A percentile compares a stretch with the other conserved stretches of the same genome.
phyloP scores from a whole-genome alignment of 1,140 invertebrate genomes.

The Lordiphosa mommai region DNA sequence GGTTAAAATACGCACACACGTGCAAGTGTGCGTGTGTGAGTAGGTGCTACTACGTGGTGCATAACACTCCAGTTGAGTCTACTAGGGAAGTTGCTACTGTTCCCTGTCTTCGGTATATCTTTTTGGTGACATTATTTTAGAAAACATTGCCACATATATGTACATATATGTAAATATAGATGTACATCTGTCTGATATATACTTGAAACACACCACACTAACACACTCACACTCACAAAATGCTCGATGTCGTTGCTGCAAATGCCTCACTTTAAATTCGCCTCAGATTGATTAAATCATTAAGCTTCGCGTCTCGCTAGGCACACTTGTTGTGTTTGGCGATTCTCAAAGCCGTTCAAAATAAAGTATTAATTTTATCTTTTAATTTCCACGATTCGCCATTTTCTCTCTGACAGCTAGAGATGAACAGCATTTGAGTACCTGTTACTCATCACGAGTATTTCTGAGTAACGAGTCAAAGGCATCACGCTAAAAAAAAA shows the following conservation, averaged over 20 bases:
- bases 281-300: not conserved
- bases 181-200: not conserved
- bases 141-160: not conserved
- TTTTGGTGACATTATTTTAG: not conserved
- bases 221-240: conserved; percentile 2
- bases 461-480: too few species aligned
- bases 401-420: conserved; percentile 37
- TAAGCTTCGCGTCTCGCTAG: not conserved
- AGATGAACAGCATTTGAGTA: too few species aligned
- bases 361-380: conserved; percentile 6
- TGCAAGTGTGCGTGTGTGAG: not conserved
- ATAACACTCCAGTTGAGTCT: not conserved
- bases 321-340: conserved; percentile 8
- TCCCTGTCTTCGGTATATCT: not conserved
- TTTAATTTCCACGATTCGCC: conserved; percentile 29
- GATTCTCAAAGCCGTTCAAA: not conserved
- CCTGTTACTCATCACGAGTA: too few species aligned
- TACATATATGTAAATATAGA: not conserved
- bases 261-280: not conserved
- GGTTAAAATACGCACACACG: conserved; percentile 12
- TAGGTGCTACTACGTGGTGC: conserved; percentile 5
- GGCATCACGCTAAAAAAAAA: too few species aligned
- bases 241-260: not conserved
- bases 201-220: conserved; percentile 7
- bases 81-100: not conserved